Conservation (phyloP, 2,888 invertebrate genomes). For the Cyrtodaria siliqua region DNA sequence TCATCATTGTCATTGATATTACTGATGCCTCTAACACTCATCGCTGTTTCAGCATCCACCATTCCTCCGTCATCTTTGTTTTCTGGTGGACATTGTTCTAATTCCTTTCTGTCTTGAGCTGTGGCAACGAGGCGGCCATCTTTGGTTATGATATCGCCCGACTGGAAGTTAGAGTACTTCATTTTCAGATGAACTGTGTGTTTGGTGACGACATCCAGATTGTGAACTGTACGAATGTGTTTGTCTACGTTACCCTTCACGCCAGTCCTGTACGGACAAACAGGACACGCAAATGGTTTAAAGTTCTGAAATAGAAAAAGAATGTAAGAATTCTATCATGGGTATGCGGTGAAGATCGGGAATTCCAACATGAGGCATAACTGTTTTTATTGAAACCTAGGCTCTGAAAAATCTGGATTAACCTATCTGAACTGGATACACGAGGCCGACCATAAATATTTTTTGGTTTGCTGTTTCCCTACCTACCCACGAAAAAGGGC, state of each 20-base stretch:
- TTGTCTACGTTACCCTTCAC: constrained; percentile 68
- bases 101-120: constrained; percentile 37
- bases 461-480: no score
- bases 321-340: neutral
- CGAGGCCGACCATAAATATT: no score
- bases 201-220: constrained; percentile 61
- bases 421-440: no score
- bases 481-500: no score
- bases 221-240: constrained; percentile 64
- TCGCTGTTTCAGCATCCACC: neutral
- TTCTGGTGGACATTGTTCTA: constrained; percentile 17
- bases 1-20: neutral
- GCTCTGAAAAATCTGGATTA: no score
- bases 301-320: constrained; percentile 50
- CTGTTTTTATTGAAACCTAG: neutral
- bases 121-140: constrained; percentile 51
- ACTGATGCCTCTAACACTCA: neutral
- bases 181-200: constrained; percentile 61
- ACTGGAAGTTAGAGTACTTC: constrained; percentile 60
- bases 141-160: constrained; percentile 62
- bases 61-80: neutral
- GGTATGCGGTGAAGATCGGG: no score
- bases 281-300: constrained; percentile 62
- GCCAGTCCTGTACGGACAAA: constrained; percentile 62
- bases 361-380: no score